phyloP scores from a whole-genome alignment of 2,797 vertebrate genomes.

The Clamator glandarius region DNA sequence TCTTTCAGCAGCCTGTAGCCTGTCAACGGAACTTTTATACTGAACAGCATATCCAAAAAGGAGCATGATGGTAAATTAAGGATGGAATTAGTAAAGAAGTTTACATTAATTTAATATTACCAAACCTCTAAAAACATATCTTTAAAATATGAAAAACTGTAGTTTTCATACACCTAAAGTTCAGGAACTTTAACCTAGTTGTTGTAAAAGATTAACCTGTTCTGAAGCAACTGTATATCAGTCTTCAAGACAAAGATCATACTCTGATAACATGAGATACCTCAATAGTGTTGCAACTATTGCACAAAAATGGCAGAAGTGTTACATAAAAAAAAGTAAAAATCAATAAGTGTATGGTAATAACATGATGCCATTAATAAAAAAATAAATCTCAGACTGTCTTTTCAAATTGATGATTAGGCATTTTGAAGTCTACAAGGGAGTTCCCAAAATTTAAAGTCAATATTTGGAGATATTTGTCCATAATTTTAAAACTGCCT shows the following conservation, averaged over 20 bases:
- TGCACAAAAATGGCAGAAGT: neutral
- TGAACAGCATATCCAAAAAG: neutral
- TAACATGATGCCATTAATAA: neutral
- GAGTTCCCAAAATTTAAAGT: neutral
- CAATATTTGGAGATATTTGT: neutral
- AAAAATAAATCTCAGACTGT: neutral
- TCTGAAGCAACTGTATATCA: rapidly evolving
- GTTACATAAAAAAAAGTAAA: neutral
- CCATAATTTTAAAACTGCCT: neutral
- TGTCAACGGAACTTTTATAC: neutral
- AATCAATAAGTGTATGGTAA: neutral
- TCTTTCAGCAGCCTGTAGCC: neutral
- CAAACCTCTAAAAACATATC: neutral
- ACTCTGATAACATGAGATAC: neutral
- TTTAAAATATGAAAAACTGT: neutral
- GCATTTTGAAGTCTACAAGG: neutral
- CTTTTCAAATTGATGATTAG: neutral
- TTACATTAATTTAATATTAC: neutral
- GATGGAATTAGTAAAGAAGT: neutral
- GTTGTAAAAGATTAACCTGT: neutral
- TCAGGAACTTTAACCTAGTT: neutral
- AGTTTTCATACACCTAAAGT: neutral
- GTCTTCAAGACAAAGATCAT: neutral
- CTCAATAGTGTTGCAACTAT: neutral
- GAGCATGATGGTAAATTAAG: neutral